A percentile compares a stretch with the other conserved stretches of the same genome.
phyloP scores from a whole-genome alignment of 2,797 vertebrate species.

The Pipistrellus pygmaeus region DNA sequence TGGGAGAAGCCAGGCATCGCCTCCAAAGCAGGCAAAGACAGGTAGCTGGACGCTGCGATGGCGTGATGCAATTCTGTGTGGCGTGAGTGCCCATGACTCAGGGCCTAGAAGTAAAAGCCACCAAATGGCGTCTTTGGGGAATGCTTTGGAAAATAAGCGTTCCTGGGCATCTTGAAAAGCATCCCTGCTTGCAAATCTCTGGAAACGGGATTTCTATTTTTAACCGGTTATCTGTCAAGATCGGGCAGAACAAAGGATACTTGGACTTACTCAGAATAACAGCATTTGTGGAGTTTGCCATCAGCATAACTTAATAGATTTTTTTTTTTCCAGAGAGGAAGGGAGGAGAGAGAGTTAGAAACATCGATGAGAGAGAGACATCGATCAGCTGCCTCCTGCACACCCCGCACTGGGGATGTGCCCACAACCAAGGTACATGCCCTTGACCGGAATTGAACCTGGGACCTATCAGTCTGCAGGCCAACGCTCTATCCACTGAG shows the following conservation, averaged over 20 bases:
- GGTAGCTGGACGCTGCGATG: conserved; percentile 84
- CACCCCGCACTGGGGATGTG: no score
- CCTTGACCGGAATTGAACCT: no score
- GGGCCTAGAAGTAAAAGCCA: neutral
- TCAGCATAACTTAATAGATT: neutral
- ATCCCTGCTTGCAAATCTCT: conserved; percentile 17
- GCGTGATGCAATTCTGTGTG: neutral
- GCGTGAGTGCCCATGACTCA: neutral
- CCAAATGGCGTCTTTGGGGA: neutral
- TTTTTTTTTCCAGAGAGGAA: neutral
- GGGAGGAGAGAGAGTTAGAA: no score
- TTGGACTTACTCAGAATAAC: conserved; percentile 16
- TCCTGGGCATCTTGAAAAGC: conserved; percentile 4
- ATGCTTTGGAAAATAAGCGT: conserved; percentile 46
- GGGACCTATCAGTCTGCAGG: no score
- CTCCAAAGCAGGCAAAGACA: conserved; percentile 91
- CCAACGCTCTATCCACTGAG: no score
- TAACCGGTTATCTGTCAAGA: neutral
- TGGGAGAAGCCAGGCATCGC: conserved; percentile 93
- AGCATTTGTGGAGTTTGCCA: neutral
- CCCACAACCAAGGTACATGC: no score
- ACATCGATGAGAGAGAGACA: no score
- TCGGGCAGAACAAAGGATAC: neutral
- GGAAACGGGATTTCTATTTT: conserved; percentile 19
- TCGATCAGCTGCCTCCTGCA: no score